Evolutionary conservation across 1,140 invertebrate species (phyloP), one percentile per base, ranked within the genome.

Genomic region (Brachionus angularis): DNA sequence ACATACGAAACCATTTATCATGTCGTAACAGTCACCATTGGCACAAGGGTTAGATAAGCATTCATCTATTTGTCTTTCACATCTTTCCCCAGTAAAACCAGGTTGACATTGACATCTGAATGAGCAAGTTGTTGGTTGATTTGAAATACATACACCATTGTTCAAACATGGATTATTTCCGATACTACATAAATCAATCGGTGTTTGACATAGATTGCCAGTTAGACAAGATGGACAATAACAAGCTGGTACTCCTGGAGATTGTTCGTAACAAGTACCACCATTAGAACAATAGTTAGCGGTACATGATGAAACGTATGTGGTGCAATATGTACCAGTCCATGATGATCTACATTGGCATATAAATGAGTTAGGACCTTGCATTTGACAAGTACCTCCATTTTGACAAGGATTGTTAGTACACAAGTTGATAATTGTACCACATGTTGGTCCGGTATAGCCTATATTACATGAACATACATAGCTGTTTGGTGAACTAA

Each of bases 381-480:
- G 10, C 62, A 67, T 46, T n/a, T 16, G 16, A 58, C 70, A 71
- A 31, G 1, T 58, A 18, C 70, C 70, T 12, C 58, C 58, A 25
- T 71, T 71, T 47, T 53, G 50, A 46, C 70, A 71, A n/a, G 50
- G 50, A 27, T 55, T 18, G 33, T 33, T 58, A 7, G 33, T 23
- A 67, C 78, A 79, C 1, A 76, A 72, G 34, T 75, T 49, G 88
- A 92, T 93, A 76, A 91, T 89, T 0, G 94, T 90, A 76, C 95
- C 91, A 77, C 93, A 96, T 0, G 91, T 85, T 75, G 90, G 90
- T 2, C 93, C 93, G 0, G 91, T 92, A 91, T 91, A 96, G 0
- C 93, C 93, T 0, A 87, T 85, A 0, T 86, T 86, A 79, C 93
- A 96, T 8, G 87, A 85, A 77, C 94, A 96, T 16, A 87, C 87